Conservation (phyloP, 2,113 vertebrate species). For the Caranx melampygus region DNA sequence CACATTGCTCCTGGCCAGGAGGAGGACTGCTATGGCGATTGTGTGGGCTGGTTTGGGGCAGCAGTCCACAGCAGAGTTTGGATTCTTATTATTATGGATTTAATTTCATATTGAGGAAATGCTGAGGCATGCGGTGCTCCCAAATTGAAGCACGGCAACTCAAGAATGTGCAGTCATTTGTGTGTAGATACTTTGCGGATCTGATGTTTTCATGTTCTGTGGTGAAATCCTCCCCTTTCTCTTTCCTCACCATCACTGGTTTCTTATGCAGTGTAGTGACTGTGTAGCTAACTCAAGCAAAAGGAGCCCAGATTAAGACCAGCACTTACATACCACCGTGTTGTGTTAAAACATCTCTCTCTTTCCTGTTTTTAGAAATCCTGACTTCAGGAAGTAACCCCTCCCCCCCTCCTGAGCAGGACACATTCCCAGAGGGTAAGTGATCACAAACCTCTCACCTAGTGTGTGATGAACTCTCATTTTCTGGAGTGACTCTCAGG, state of each 20-base stretch:
- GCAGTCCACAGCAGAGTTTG: constrained; percentile 33
- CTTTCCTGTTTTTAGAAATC: constrained; percentile 61
- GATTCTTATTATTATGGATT: constrained; percentile 45
- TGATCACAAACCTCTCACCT: constrained; percentile 26
- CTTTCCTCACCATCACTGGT: constrained; percentile 3
- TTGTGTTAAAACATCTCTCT: constrained; percentile 41
- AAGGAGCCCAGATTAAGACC: neutral
- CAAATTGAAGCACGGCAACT: constrained; percentile 32
- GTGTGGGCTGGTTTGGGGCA: constrained; percentile 46
- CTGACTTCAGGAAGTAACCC: constrained; percentile 14
- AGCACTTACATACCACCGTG: neutral
- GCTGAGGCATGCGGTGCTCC: constrained; percentile 37
- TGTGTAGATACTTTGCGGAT: constrained; percentile 14
- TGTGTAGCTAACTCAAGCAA: neutral
- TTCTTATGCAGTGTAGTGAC: constrained; percentile 7
- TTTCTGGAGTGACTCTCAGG: constrained; percentile 23
- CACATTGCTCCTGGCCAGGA: constrained; percentile 63
- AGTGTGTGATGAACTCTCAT: constrained; percentile 50
- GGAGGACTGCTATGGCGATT: constrained; percentile 52
- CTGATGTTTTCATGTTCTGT: constrained; percentile 27
- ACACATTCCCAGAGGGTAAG: constrained; percentile 66
- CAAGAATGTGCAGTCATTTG: constrained; percentile 26
- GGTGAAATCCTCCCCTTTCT: constrained; percentile 14
- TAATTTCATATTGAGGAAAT: constrained; percentile 50
- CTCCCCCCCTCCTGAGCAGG: constrained; percentile 2